These are phyloP conservation scores for Eulacestoma nigropectus DNA, from an alignment of 2,113 vertebrate species.

Conservation along the genomic window DNA sequence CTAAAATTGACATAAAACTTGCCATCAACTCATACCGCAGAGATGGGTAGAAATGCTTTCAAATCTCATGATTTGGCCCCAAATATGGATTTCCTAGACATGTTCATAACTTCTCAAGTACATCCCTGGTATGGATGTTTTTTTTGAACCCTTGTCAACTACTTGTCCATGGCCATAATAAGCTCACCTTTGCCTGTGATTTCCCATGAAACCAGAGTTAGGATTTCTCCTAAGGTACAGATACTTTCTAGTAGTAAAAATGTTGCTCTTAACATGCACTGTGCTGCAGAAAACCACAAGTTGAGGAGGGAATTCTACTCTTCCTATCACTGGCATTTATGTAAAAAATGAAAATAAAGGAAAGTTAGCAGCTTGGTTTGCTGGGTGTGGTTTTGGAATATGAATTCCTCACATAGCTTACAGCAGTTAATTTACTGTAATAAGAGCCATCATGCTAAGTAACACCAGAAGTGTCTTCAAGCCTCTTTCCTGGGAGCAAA, in stretches of 20 bases:
- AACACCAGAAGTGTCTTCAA: background rate
- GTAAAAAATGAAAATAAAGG: background rate
- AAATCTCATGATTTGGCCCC: background rate
- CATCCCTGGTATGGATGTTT: background rate
- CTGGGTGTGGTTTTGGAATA: background rate
- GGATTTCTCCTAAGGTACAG: background rate
- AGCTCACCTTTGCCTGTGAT: background rate
- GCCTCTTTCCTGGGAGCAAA: background rate
- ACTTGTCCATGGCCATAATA: background rate
- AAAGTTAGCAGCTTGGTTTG: background rate
- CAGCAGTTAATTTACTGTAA: background rate
- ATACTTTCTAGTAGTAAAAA: background rate
- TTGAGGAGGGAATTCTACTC: background rate
- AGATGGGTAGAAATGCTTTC: background rate
- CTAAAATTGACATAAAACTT: background rate
- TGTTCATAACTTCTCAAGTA: background rate
- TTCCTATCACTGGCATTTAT: background rate
- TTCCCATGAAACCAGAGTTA: background rate
- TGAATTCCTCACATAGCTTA: background rate
- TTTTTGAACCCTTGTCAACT: background rate
- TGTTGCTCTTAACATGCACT: background rate
- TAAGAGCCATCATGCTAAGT: rapidly evolving
- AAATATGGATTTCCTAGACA: background rate
- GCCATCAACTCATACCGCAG: background rate
- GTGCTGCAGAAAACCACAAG: background rate